Percentiles rank a stretch among this genome's conserved stretches.
phyloP scores from a whole-genome alignment of 2,797 vertebrate genomes.

The Chlorospingus flavigularis region DNA sequence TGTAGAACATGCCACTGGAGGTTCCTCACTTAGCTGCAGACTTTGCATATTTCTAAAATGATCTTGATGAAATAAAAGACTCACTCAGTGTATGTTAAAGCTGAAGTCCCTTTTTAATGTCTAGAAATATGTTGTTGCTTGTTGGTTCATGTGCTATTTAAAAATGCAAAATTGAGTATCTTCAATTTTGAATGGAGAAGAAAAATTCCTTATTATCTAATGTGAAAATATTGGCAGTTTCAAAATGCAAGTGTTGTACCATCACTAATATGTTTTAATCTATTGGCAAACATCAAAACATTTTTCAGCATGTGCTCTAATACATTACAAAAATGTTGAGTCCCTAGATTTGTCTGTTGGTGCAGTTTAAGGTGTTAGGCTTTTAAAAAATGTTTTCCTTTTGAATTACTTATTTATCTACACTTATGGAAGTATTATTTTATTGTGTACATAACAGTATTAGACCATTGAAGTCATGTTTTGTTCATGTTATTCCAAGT shows the following conservation, averaged over 20 bases:
- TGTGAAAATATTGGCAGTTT: background rate
- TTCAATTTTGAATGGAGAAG: background rate
- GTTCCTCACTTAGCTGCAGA: background rate
- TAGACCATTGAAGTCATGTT: conserved; percentile 67
- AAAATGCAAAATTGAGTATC: background rate
- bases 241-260: background rate
- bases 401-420: conserved; percentile 71
- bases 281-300: background rate
- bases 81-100: conserved; percentile 13
- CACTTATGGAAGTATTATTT: conserved; percentile 78
- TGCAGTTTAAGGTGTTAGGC: conserved; percentile 14
- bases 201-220: background rate
- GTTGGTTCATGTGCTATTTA: background rate
- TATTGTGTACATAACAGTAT: conserved; percentile 86
- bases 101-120: background rate
- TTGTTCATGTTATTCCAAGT: conserved; percentile 43
- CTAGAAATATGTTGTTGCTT: background rate
- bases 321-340: background rate
- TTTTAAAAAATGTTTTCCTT: conserved; percentile 50
- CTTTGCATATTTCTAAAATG: background rate
- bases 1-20: background rate
- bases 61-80: background rate
- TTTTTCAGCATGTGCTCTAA: conserved; percentile 30
- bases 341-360: background rate
- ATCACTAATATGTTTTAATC: background rate